phyloP scores from a whole-genome alignment of 1,140 invertebrate genomes.

The Diorhabda sublineata region DNA sequence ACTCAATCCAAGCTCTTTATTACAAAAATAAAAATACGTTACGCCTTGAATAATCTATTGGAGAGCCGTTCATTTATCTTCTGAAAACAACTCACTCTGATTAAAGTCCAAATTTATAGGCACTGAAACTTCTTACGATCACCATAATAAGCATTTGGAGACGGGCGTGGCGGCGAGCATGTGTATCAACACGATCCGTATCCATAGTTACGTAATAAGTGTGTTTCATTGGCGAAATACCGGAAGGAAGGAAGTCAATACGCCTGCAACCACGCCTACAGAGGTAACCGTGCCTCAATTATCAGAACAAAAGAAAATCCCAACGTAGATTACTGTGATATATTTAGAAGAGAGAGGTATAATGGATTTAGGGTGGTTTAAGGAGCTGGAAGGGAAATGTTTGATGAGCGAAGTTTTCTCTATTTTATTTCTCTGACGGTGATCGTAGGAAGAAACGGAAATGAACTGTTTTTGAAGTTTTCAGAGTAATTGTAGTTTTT shows the following conservation, averaged over 20 bases:
- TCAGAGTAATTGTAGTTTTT: constrained; percentile 7
- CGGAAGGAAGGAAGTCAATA: constrained; percentile 32
- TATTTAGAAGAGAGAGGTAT: constrained; percentile 4
- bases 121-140: constrained; percentile 14
- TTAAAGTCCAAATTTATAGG: constrained; percentile 14
- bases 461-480: constrained; percentile 23
- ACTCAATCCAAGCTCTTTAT: not conserved
- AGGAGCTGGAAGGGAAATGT: not conserved
- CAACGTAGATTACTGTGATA: constrained; percentile 7
- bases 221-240: constrained; percentile 29
- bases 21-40: constrained; percentile 3
- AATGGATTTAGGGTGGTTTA: constrained; percentile 16
- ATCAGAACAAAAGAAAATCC: constrained; percentile 12
- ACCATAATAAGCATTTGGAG: constrained; percentile 15
- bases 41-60: constrained; percentile 1
- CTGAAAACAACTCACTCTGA: constrained; percentile 9
- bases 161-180: constrained; percentile 13
- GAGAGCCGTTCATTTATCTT: not conserved
- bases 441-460: constrained; percentile 17
- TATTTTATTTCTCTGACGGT: not conserved
- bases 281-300: constrained; percentile 27
- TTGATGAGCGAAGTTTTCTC: not conserved
- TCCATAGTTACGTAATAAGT: constrained; percentile 21
- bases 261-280: constrained; percentile 14
- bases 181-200: constrained; percentile 16